Evolutionary conservation across 2,113 vertebrate genomes (phyloP).

Genomic region (Calyptommatus sinebrachiatus): DNA sequence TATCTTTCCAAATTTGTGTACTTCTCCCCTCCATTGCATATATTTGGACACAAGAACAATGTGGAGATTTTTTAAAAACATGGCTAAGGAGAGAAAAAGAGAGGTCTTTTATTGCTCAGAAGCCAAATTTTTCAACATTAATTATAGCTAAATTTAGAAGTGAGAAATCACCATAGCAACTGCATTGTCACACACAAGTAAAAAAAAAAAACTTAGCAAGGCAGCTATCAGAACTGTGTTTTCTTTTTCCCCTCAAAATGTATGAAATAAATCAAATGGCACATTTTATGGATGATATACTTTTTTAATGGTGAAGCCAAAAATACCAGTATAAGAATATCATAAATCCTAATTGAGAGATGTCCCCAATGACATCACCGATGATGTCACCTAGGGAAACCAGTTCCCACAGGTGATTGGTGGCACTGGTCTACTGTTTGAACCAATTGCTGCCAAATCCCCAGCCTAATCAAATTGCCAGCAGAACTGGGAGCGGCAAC

Average conservation of each 20-base stretch:
- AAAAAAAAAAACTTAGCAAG: constrained; percentile 20
- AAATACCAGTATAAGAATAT: neutral
- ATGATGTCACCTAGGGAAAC: too few relatives aligned
- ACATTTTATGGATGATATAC: constrained; percentile 2
- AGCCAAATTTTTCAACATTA: constrained; percentile 56
- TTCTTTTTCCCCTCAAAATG: constrained; percentile 24
- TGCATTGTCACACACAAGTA: constrained; percentile 53
- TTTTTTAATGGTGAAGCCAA: constrained; percentile 38
- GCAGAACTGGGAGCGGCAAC: too few relatives aligned
- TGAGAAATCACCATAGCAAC: constrained; percentile 68
- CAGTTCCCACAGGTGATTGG: too few relatives aligned
- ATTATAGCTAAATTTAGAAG: constrained; percentile 58
- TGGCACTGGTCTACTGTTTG: too few relatives aligned
- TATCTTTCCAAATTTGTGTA: constrained; percentile 29
- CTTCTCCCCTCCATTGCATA: constrained; percentile 25
- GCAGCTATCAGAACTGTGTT: constrained; percentile 41
- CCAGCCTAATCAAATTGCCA: too few relatives aligned
- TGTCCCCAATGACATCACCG: too few relatives aligned
- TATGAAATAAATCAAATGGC: constrained; percentile 14
- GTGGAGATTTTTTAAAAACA: constrained; percentile 27
- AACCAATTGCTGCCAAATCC: too few relatives aligned
- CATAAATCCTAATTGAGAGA: too few relatives aligned
- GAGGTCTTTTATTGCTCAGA: constrained; percentile 46
- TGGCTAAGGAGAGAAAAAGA: constrained; percentile 21
- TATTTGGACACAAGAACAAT: too few relatives aligned